Evolutionary conservation across 2,888 invertebrate genomes (phyloP), one percentile per base, ranked within the genome.

Genomic region (Fragum sueziense): DNA sequence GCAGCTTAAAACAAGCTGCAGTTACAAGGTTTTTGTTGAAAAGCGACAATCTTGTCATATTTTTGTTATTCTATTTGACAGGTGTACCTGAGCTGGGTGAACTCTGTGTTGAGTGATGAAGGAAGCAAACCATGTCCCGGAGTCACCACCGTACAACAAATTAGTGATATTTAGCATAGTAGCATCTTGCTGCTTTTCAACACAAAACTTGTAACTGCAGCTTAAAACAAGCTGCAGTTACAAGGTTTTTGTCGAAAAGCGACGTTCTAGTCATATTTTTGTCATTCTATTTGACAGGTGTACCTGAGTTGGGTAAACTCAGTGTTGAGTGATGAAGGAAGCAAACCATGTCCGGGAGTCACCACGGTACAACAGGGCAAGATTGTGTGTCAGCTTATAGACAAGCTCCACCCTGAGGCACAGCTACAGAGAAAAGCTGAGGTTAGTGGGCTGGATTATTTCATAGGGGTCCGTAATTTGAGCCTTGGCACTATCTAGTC

Each of bases 221-320:
- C n/a, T n/a, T n/a, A n/a, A n/a, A n/a, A n/a, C n/a, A n/a, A n/a
- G n/a, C n/a, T n/a, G n/a, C n/a, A n/a, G n/a, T n/a, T n/a, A n/a
- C n/a, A n/a, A n/a, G n/a, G n/a, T n/a, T n/a, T n/a, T n/a, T n/a
- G n/a, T n/a, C n/a, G n/a, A n/a, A n/a, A n/a, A n/a, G n/a, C n/a
- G n/a, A n/a, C n/a, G n/a, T n/a, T n/a, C n/a, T n/a, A 2, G n/a
- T 6, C 25, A 57, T 29, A 57, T 1, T 27, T 57, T 9, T 0
- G 57, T 57, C 17, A n/a, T 33, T 33, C 22, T 65, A 67, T 68
- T 54, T 79, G 79, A 3, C 86, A 91, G 91, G 88, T 90, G 37
- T 91, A 91, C 83, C 81, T 91, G 82, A 88, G 86, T 84, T 91
- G 91, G 91, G 90, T 86, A 54, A 91, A 91, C 87, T 91, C 90